Conservation (phyloP, 2,888 invertebrate genomes). For the Apocheima hispidaria region DNA sequence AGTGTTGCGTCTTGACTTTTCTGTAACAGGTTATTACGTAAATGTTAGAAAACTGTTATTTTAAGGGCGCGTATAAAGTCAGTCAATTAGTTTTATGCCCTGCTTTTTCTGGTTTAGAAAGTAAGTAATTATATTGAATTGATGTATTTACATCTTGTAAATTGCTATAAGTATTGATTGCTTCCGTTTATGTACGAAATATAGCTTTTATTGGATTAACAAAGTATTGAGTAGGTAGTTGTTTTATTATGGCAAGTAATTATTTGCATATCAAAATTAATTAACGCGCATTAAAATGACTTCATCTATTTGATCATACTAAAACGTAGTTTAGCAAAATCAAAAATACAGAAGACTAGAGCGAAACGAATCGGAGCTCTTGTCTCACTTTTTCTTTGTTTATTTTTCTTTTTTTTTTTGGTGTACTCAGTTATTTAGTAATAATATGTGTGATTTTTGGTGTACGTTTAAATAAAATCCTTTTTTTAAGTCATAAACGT, state of each 20-base stretch:
- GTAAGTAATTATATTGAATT: constrained; percentile 1
- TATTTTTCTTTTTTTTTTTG: too few relatives aligned
- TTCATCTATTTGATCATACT: too few relatives aligned
- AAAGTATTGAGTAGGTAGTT: too few relatives aligned
- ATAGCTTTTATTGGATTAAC: background rate
- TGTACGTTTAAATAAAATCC: background rate
- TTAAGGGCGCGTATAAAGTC: constrained; percentile 24
- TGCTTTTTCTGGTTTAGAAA: constrained; percentile 13
- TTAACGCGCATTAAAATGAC: background rate
- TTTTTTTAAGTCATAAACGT: background rate
- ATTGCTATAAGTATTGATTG: background rate
- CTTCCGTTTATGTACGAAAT: background rate
- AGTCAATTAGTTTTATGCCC: constrained; percentile 6
- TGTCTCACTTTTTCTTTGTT: too few relatives aligned
- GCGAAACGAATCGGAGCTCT: too few relatives aligned
- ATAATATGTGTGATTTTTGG: background rate
- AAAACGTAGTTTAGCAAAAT: too few relatives aligned
- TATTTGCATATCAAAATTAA: background rate
- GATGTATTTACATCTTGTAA: constrained; percentile 7
- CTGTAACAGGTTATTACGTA: constrained; percentile 44
- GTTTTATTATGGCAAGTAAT: background rate
- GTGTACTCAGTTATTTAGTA: too few relatives aligned
- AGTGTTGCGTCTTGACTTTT: constrained; percentile 33
- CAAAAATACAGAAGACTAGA: too few relatives aligned
- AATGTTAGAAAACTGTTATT: constrained; percentile 45